Evolutionary conservation across 2,113 vertebrate species (phyloP).

Genomic region (Gracilinanus agilis): DNA sequence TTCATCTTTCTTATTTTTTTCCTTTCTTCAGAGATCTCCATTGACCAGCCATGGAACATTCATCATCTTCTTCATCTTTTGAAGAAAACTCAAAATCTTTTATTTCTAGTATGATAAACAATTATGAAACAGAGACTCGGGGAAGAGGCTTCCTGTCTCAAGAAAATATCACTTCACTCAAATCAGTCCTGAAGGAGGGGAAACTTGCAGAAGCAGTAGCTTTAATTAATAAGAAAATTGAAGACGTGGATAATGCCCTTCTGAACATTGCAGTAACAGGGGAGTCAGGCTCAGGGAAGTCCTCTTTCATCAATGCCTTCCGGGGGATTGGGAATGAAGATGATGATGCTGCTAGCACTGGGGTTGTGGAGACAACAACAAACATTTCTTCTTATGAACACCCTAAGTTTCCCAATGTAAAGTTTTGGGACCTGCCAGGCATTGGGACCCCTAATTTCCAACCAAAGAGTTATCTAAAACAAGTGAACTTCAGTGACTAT

Average conservation of each 20-base stretch:
- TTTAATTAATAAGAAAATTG: too few relatives aligned
- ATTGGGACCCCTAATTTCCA: slow-evolving; percentile 42
- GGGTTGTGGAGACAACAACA: slow-evolving; percentile 48
- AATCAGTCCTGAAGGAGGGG: not conserved
- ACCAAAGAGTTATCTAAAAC: slow-evolving; percentile 37
- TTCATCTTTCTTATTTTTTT: too few relatives aligned
- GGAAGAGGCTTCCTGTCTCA: not conserved
- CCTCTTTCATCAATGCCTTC: slow-evolving; percentile 76
- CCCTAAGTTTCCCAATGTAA: slow-evolving; percentile 61
- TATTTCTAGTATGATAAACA: not conserved
- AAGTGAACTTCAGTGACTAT: slow-evolving; percentile 63
- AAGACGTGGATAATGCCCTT: slow-evolving; percentile 6
- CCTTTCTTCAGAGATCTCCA: too few relatives aligned
- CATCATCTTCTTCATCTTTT: too few relatives aligned
- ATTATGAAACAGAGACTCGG: not conserved
- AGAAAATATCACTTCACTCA: not conserved
- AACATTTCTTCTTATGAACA: slow-evolving; percentile 64
- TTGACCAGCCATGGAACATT: too few relatives aligned
- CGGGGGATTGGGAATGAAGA: slow-evolving; percentile 57
- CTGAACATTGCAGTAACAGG: slow-evolving; percentile 55
- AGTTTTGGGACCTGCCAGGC: slow-evolving; percentile 79
- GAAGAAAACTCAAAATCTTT: too few relatives aligned
- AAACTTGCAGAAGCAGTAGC: not conserved
- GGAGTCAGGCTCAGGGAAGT: slow-evolving; percentile 41
- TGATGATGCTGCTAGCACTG: slow-evolving; percentile 52